Percentiles rank a stretch among this genome's conserved stretches.
Conservation (phyloP, 1,140 invertebrate species). For the Danaus plexippus region DNA sequence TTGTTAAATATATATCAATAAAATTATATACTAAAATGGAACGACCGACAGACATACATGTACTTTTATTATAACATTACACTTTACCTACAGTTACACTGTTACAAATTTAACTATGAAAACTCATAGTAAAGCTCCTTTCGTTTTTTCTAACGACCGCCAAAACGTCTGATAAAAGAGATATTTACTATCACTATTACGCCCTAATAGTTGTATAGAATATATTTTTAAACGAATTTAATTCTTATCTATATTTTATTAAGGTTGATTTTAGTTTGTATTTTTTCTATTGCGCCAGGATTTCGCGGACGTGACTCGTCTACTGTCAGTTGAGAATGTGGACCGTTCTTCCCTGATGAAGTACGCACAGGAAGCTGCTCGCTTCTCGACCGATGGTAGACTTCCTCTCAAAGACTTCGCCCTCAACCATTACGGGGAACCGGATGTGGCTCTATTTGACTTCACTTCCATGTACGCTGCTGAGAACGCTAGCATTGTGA, state of each 20-base stretch:
- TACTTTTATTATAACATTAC: too few species aligned
- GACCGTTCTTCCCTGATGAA: constrained; percentile 88
- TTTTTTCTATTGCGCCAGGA: constrained; percentile 75
- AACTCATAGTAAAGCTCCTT: too few species aligned
- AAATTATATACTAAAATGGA: too few species aligned
- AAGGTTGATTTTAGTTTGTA: neutral
- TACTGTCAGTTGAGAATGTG: constrained; percentile 92
- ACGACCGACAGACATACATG: too few species aligned
- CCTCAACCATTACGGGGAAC: constrained; percentile 97
- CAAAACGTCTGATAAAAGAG: too few species aligned
- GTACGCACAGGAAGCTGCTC: constrained; percentile 96
- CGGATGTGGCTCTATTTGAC: constrained; percentile 99
- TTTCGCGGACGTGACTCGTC: constrained; percentile 88
- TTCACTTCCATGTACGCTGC: constrained; percentile 99
- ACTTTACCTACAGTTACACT: too few species aligned
- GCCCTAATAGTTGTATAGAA: too few species aligned
- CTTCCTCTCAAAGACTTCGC: constrained; percentile 95
- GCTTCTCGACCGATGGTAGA: constrained; percentile 95
- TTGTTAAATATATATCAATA: too few species aligned
- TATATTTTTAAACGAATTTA: too few species aligned
- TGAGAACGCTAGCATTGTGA: constrained; percentile 80
- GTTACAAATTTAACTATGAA: too few species aligned
- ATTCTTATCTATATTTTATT: neutral
- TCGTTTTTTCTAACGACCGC: too few species aligned
- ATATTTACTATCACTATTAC: too few species aligned